Evolutionary conservation across 2,888 invertebrate genomes (phyloP).

Genomic region (Argyresthia albistria): DNA sequence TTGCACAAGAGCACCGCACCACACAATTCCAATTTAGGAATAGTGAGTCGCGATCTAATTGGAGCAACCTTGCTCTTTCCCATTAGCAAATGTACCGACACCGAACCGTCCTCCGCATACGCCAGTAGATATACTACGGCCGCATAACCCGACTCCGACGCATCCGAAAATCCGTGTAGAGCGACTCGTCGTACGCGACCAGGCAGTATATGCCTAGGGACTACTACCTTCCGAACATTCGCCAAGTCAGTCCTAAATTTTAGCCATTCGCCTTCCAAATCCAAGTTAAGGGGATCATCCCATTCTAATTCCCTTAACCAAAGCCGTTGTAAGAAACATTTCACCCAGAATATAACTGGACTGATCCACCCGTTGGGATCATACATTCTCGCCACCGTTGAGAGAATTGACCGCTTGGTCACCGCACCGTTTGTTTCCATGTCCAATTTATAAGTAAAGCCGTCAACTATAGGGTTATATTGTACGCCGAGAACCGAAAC

Average conservation of each 20-base stretch:
- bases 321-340: slow-evolving; percentile 2
- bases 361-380: not conserved
- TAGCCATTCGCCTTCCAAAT: not conserved
- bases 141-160: slow-evolving; percentile 1
- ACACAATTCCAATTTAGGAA: not conserved
- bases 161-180: slow-evolving; percentile 4
- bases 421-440: not conserved
- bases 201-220: not conserved
- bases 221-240: not conserved
- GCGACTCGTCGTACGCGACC: not conserved
- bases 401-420: not conserved
- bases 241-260: not conserved
- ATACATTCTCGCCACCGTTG: not conserved
- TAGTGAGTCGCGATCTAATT: not conserved
- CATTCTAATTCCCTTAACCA: not conserved
- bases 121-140: not conserved
- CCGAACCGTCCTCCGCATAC: not conserved
- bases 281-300: not conserved
- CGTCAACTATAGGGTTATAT: not conserved
- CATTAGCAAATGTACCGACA: not conserved
- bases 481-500: slow-evolving; percentile 4
- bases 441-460: not conserved
- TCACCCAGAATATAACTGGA: not conserved
- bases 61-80: slow-evolving; percentile 6
- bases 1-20: too few relatives aligned